A percentile compares a stretch with the other conserved stretches of the same genome.
phyloP scores from a whole-genome alignment of 1,140 invertebrate species.

The Pinna nobilis region DNA sequence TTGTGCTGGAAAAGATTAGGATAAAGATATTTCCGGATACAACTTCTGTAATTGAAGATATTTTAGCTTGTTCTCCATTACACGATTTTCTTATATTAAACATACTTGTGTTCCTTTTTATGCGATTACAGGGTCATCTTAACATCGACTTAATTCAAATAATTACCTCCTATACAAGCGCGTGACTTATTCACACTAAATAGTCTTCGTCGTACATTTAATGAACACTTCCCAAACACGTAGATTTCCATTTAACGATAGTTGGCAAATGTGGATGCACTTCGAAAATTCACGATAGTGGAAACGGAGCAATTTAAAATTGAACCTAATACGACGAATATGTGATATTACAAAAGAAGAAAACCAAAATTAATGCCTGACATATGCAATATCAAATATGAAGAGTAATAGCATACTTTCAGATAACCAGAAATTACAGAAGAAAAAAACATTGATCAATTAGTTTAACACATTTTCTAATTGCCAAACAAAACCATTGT shows the following conservation, averaged over 20 bases:
- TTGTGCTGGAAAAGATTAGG: constrained; percentile 2
- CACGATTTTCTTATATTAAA: not conserved
- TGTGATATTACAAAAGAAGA: too few species aligned
- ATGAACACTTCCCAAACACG: not conserved
- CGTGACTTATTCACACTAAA: not conserved
- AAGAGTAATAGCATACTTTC: too few species aligned
- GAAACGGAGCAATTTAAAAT: too few species aligned
- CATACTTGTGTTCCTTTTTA: not conserved
- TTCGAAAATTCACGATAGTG: too few species aligned
- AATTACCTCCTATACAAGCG: not conserved
- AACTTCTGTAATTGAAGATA: not conserved
- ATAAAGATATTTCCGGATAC: too few species aligned
- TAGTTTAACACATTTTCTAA: not conserved
- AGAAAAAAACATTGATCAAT: not conserved
- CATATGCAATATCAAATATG: too few species aligned
- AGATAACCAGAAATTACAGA: too few species aligned
- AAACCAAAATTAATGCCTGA: too few species aligned
- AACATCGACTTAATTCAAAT: not conserved
- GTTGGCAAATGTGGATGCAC: too few species aligned
- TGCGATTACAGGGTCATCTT: not conserved
- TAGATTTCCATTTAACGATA: not conserved
- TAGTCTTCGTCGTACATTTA: not conserved
- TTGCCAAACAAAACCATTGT: not conserved
- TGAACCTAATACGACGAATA: too few species aligned
- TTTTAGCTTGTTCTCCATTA: not conserved